Evolutionary conservation across 2,113 vertebrate species (phyloP), one percentile per base, ranked within the genome.

Genomic region (Zingel zingel): DNA sequence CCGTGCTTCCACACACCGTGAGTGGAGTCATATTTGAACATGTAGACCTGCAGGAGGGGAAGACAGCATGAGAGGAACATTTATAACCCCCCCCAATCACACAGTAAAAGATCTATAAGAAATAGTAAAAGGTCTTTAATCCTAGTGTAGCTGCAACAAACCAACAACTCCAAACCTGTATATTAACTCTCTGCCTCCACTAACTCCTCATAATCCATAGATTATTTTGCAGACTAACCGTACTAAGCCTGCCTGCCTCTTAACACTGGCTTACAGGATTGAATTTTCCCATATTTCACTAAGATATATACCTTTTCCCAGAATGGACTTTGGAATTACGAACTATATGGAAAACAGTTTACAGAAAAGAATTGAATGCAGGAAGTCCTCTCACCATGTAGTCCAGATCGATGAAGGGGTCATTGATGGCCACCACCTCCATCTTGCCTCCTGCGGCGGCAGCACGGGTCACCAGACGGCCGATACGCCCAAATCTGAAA

Each of bases 21-120:
- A 73, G 97, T 99, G 70, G 97, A 99, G 77, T 99, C 97, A 43
- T 98, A 98, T 71, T 97, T 96, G 94, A 99, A 99, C 97, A 99
- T 99, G 94, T 99, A 99, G 77, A 96, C 97, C 97, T 99, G 82
- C 3, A 5, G 36, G 54, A 57, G 18, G 4, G 14, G 18, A 7
- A 8, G 33, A 3, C 2, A 1, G 15, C 33, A 25, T 11, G 23
- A 36, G 30, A 16, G 11, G 16, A 19, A 13, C 48, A 43, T 39
- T n/a, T n/a, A n/a, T n/a, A n/a, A n/a, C n/a, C n/a, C n/a, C n/a
- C n/a, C n/a, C n/a, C n/a, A n/a, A n/a, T n/a, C n/a, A n/a, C n/a
- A 45, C 1, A 71, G 48, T 8, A 45, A 64, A 23, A n/a, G 1
- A 47, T 1, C 6, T 1, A 6, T 27, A 73, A 15, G 11, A 33